phyloP scores from a whole-genome alignment of 2,888 invertebrate species.

The Cerastoderma edule region DNA sequence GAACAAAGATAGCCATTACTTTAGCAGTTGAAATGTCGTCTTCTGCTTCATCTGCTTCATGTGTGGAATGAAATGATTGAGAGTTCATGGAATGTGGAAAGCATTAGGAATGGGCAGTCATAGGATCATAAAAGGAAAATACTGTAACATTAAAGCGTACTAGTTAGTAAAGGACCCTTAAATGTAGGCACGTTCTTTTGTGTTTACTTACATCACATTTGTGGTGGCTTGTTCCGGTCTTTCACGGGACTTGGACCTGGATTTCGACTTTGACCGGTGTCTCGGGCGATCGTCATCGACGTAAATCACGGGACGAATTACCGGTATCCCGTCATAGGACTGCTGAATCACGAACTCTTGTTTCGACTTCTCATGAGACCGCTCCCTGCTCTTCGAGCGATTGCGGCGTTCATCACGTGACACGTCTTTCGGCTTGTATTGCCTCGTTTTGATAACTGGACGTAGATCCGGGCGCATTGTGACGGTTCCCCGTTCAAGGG shows the following conservation, averaged over 20 bases:
- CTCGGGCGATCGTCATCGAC: conserved; percentile 41
- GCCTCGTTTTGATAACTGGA: conserved; percentile 49
- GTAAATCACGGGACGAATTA: conserved; percentile 55
- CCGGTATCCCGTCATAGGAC: conserved; percentile 54
- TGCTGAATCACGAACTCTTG: conserved; percentile 55
- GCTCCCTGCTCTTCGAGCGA: conserved; percentile 24
- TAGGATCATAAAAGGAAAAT: too few species aligned
- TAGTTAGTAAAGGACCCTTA: too few species aligned
- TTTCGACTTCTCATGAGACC: conserved; percentile 17
- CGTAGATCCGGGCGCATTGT: conserved; percentile 52
- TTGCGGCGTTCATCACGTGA: conserved; percentile 16
- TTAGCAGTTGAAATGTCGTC: too few species aligned
- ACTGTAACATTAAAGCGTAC: too few species aligned
- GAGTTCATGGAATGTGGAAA: too few species aligned
- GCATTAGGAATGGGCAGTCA: too few species aligned
- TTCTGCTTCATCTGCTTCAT: too few species aligned
- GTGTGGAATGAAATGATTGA: too few species aligned
- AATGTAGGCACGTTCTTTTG: too few species aligned
- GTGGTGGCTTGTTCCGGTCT: not conserved
- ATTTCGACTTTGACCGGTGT: conserved; percentile 45
- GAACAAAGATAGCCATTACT: too few species aligned
- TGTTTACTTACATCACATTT: conserved; percentile 20
- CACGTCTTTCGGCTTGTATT: conserved; percentile 17
- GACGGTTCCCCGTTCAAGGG: too few species aligned
- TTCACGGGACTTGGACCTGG: conserved; percentile 28